Conservation (phyloP, 2,113 vertebrate species). For the Thalassarche chlororhynchos region DNA sequence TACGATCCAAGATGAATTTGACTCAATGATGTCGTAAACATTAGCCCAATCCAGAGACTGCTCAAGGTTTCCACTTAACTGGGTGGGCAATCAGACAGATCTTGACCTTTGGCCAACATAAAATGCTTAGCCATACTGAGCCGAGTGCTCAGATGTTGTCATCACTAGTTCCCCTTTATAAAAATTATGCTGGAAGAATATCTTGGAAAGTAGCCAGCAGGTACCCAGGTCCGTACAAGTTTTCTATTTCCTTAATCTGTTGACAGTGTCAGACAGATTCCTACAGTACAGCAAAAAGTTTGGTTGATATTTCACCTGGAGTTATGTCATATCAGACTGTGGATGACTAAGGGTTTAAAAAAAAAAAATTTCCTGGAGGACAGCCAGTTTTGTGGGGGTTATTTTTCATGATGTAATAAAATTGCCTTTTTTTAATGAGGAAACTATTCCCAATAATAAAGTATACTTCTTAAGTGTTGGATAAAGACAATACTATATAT, state of each 20-base stretch:
- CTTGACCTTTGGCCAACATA: background rate
- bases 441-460: background rate
- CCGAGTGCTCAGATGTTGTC: background rate
- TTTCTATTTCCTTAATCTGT: background rate
- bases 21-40: background rate
- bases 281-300: background rate
- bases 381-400: background rate
- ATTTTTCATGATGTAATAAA: slow-evolving; percentile 17
- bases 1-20: background rate
- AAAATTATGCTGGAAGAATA: background rate
- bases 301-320: slow-evolving; percentile 50
- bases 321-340: slow-evolving; percentile 29
- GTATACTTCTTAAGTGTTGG: background rate
- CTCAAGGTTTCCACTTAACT: background rate
- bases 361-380: background rate
- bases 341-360: slow-evolving; percentile 5
- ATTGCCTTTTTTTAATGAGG: background rate
- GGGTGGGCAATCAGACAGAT: background rate
- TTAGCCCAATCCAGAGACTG: background rate
- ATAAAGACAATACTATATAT: background rate
- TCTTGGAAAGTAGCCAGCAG: background rate
- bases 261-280: background rate
- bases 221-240: background rate
- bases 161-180: background rate
- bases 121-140: background rate